These are phyloP conservation scores for Pycnonotus jocosus DNA, from an alignment of 2,113 vertebrate species.

Conservation along the genomic window DNA sequence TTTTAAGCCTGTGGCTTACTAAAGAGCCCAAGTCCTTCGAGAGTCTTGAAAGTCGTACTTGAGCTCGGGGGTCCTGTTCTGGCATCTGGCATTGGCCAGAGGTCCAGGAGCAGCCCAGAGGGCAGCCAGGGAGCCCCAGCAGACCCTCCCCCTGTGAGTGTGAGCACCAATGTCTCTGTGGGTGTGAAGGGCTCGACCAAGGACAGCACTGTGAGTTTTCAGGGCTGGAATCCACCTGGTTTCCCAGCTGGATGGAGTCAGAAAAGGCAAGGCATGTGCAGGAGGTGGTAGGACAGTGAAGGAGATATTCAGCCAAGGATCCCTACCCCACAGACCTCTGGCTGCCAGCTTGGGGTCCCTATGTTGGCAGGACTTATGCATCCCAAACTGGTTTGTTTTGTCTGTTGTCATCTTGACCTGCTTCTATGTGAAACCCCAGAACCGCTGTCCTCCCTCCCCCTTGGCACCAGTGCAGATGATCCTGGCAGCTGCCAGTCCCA, in stretches of 20 bases:
- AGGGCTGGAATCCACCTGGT: constrained; percentile 28
- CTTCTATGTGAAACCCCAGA: not conserved
- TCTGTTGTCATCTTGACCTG: not conserved
- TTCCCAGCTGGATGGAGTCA: constrained; percentile 9
- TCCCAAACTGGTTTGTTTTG: not conserved
- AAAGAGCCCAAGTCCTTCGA: constrained; percentile 51
- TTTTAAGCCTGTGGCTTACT: constrained; percentile 62
- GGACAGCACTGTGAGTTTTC: not conserved
- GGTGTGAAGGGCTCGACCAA: not conserved
- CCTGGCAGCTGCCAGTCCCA: not conserved
- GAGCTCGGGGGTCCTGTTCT: not conserved
- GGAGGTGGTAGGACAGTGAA: not conserved
- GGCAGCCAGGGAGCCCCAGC: not conserved
- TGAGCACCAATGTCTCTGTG: not conserved
- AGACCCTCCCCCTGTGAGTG: not conserved
- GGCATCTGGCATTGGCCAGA: not conserved
- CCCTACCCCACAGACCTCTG: not conserved
- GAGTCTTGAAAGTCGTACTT: not conserved
- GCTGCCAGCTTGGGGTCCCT: not conserved
- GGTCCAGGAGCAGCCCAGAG: not conserved
- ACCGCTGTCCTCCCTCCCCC: not conserved
- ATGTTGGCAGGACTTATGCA: not conserved
- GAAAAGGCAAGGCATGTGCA: not conserved
- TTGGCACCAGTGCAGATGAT: not conserved
- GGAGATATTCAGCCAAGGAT: not conserved